Percentiles rank a stretch among this genome's conserved stretches.
Evolutionary conservation across 2,797 vertebrate genomes (phyloP).

Genomic region (Neopelma chrysocephalum): DNA sequence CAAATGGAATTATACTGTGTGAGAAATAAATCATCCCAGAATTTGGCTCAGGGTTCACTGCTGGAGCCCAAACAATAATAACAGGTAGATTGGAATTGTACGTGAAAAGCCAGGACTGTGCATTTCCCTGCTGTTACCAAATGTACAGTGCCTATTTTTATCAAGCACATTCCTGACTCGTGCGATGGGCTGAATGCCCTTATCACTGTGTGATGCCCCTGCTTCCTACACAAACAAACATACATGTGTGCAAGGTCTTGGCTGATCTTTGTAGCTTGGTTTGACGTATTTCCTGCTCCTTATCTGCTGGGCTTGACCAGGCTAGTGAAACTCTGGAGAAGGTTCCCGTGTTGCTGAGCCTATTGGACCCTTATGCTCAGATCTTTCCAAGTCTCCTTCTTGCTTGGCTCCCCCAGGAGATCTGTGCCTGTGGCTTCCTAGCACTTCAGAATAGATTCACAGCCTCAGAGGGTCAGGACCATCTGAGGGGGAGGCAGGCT

Average conservation of each 20-base stretch:
- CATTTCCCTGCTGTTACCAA: slow-evolving; percentile 24
- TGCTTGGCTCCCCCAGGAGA: not conserved
- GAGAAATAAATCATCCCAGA: not conserved
- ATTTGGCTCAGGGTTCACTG: not conserved
- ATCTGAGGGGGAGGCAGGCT: not conserved
- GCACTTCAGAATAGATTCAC: not conserved
- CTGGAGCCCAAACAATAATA: not conserved
- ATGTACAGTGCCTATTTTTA: slow-evolving; percentile 15
- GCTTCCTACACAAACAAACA: not conserved
- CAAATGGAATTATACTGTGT: not conserved
- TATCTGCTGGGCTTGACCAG: not conserved
- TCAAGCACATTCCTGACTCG: not conserved
- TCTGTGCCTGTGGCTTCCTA: not conserved
- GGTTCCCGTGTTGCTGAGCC: not conserved
- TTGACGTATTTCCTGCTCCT: not conserved
- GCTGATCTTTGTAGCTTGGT: not conserved
- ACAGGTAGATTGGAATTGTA: not conserved
- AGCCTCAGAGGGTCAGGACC: not conserved
- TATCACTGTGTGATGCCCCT: not conserved
- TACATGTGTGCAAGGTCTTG: not conserved
- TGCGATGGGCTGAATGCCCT: not conserved
- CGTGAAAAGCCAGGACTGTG: not conserved
- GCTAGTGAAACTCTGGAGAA: not conserved
- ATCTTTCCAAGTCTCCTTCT: not conserved
- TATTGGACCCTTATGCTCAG: not conserved